Evolutionary conservation across 2,888 invertebrate genomes (phyloP), one percentile per base, ranked within the genome.

Genomic region (Drosophila crucigera): DNA sequence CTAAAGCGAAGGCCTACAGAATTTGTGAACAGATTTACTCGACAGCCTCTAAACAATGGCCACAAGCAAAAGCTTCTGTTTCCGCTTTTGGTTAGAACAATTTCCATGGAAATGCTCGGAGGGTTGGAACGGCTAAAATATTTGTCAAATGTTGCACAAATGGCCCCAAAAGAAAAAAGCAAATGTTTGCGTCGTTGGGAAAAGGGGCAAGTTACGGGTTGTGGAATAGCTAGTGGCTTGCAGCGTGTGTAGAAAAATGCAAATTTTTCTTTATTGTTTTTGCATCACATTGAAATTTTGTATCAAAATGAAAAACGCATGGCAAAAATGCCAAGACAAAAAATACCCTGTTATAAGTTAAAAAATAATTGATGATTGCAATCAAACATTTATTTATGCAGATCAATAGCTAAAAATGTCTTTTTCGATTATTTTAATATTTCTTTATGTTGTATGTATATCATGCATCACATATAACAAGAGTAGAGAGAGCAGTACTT

Each of bases 251-350:
- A 49, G 47, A 56, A 65, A 73, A 68, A 77, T 77, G 78, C 60
- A 82, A 83, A 75, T 78, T 81, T 75, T 73, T 68, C 70, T 64
- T 53, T 65, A 82, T 76, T 80, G 80, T 82, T 79, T 69, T 80
- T 76, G 80, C 69, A 72, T 67, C 70, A 80, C 73, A 78, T 78
- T 81, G 78, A 78, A 83, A 82, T 82, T 75, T 74, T 62, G 67
- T 63, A 64, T 68, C 67, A 73, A 72, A 67, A 65, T 58, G 47
- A 61, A 60, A 11, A 35, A 37, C 22, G 16, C 37, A 47, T 39
- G 7, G 1, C n/a, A 11, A 11, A 1, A 53, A 19, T 0, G 11
- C 14, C 0, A 5, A 7, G 19, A 4, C 52, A 35, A 22, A 14
- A 2, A 4, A 64, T 70, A 76, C 63, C 31, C 59, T 56, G 19